A percentile compares a stretch with the other conserved stretches of the same genome.
Evolutionary conservation across 2,888 invertebrate species (phyloP).

Genomic region (Euzetes globulus): DNA sequence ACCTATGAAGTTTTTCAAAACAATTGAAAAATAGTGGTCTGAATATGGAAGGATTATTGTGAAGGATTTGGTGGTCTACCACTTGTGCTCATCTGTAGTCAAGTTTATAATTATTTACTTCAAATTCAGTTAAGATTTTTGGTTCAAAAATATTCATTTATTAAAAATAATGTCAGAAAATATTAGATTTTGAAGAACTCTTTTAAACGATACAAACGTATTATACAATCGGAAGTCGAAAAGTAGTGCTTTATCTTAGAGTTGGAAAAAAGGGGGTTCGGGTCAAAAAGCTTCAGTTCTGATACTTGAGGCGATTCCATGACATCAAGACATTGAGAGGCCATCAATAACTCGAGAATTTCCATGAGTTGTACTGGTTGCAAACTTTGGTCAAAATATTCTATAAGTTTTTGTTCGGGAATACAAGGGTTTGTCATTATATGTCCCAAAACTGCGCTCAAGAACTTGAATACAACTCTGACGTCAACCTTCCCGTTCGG

Average conservation of each 20-base stretch:
- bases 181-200: background rate
- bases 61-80: too few species aligned
- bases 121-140: too few species aligned
- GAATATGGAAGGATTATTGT: too few species aligned
- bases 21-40: too few species aligned
- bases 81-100: too few species aligned
- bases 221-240: background rate
- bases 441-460: conserved; percentile 60
- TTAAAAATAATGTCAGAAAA: too few species aligned
- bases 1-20: too few species aligned
- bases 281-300: conserved; percentile 35
- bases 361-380: conserved; percentile 59
- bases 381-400: conserved; percentile 58
- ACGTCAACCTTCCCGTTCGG: conserved; percentile 65
- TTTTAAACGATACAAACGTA: background rate
- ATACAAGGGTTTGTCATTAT: conserved; percentile 58
- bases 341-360: conserved; percentile 56
- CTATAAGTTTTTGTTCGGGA: conserved; percentile 53
- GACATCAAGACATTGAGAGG: conserved; percentile 52
- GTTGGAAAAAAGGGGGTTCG: background rate
- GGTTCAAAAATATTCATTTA: too few species aligned
- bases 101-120: too few species aligned
- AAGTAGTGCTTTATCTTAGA: background rate
- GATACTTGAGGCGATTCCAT: background rate
- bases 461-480: conserved; percentile 60